phyloP scores from a whole-genome alignment of 2,888 invertebrate genomes.

The Ramazzottius varieornatus region DNA sequence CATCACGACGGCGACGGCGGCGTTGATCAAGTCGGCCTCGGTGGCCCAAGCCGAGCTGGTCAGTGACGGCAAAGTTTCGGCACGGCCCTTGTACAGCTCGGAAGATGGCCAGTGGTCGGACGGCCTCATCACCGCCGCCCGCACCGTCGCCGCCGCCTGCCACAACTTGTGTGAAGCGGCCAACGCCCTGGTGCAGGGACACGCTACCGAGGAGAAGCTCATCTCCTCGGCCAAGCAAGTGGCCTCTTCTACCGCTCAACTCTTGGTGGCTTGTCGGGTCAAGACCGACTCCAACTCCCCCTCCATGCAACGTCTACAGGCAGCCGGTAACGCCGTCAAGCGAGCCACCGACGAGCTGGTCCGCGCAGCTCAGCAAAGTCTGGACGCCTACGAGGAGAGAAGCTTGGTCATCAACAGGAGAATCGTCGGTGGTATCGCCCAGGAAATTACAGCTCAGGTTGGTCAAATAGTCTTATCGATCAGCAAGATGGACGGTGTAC shows the following conservation, averaged over 20 bases:
- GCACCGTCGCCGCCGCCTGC: slow-evolving; percentile 83
- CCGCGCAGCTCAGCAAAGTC: slow-evolving; percentile 67
- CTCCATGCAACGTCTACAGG: slow-evolving; percentile 60
- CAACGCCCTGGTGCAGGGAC: slow-evolving; percentile 73
- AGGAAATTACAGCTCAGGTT: slow-evolving; percentile 52
- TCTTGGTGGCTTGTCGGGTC: slow-evolving; percentile 91
- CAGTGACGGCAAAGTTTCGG: slow-evolving; percentile 51
- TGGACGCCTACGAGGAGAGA: slow-evolving; percentile 66
- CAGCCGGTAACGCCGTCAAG: slow-evolving; percentile 86
- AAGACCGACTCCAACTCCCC: slow-evolving; percentile 88
- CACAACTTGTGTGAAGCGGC: slow-evolving; percentile 93
- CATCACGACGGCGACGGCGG: slow-evolving; percentile 85
- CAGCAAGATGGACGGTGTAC: background rate
- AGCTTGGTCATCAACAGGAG: slow-evolving; percentile 62
- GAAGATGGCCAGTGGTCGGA: slow-evolving; percentile 97
- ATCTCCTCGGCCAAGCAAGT: slow-evolving; percentile 88
- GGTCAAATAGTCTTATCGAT: background rate
- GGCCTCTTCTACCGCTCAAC: slow-evolving; percentile 83
- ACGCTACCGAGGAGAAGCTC: slow-evolving; percentile 73
- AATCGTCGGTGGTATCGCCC: slow-evolving; percentile 88
- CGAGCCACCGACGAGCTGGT: slow-evolving; percentile 91
- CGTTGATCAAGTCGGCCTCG: slow-evolving; percentile 79
- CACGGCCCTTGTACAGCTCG: slow-evolving; percentile 51
- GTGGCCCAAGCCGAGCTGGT: slow-evolving; percentile 87
- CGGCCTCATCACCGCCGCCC: slow-evolving; percentile 75